Evolutionary conservation across 2,113 vertebrate genomes (phyloP).

Genomic region (Felis chaus): DNA sequence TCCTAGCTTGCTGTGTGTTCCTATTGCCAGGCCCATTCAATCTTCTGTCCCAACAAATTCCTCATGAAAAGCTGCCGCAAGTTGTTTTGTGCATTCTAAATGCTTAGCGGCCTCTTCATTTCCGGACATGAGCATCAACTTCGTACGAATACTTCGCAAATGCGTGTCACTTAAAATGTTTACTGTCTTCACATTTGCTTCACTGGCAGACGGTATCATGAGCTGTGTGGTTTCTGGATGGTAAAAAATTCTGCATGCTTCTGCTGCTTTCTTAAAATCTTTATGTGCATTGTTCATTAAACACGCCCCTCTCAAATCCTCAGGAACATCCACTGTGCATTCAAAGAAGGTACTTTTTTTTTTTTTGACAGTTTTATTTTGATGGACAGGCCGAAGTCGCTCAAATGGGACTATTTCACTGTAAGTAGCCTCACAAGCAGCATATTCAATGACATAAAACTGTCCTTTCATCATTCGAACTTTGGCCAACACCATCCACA

Average conservation of each 20-base stretch:
- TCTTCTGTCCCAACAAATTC: constrained; percentile 91
- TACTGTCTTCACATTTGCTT: constrained; percentile 90
- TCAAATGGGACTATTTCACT: constrained; percentile 92
- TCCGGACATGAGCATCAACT: constrained; percentile 90
- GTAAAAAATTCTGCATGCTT: constrained; percentile 89
- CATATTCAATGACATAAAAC: constrained; percentile 92
- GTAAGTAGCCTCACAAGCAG: constrained; percentile 91
- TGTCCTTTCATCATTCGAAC: constrained; percentile 93
- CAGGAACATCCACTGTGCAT: constrained; percentile 89
- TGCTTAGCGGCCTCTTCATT: constrained; percentile 91
- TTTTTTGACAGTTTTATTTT: constrained; percentile 89
- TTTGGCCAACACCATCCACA: constrained; percentile 92
- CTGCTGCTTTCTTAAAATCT: constrained; percentile 92
- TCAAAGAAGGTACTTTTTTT: constrained; percentile 89
- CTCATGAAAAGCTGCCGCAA: constrained; percentile 91
- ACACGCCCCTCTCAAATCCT: constrained; percentile 90
- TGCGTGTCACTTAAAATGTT: constrained; percentile 91
- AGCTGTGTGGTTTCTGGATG: constrained; percentile 88
- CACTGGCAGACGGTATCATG: constrained; percentile 90
- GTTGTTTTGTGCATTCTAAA: constrained; percentile 90
- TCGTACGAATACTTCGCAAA: constrained; percentile 90
- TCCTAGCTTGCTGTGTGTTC: constrained; percentile 89
- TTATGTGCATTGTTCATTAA: constrained; percentile 91
- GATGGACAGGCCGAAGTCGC: constrained; percentile 90
- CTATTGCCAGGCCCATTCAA: constrained; percentile 91